Evolutionary conservation across 2,888 invertebrate species (phyloP), one percentile per base, ranked within the genome.

Genomic region (Stenodera caucasica): DNA sequence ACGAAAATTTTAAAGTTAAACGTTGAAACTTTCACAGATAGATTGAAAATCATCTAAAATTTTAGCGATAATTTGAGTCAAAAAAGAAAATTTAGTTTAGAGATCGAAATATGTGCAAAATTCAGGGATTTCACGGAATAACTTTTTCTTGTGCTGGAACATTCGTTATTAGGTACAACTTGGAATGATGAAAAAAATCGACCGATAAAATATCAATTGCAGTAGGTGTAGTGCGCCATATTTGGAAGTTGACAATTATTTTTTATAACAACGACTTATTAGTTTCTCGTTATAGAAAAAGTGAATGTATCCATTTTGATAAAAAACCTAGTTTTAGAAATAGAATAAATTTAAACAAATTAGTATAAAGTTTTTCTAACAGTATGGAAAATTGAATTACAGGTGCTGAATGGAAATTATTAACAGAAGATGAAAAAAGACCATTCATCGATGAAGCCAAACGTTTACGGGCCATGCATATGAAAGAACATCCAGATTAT

Each of bases 381-480:
- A 14, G 15, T 18, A 18, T 40, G 4, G 9, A 18, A 15, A 18
- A 51, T 57, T 63, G 63, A 51, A 57, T 77, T 81, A 9, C 81
- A 92, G 90, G 97, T 69, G 95, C 96, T 12, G 96, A 97, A 84
- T 98, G 98, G 98, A 98, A 98, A 80, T 84, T 93, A 55, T 84
- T 98, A 49, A 89, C 92, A 2, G 98, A 98, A 82, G 90, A 93
- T 70, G 96, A 96, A 77, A 98, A 98, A 82, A 85, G 97, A 75
- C 97, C 97, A 26, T 98, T 97, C 83, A 98, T 98, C 70, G 98
- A 98, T 80, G 97, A 98, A 79, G 97, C 98, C 12, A 98, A 98
- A 80, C 86, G 97, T 65, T 86, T 98, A 71, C 85, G 97, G 50
- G 92, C 93, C 18, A 89, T 92, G 87, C 94, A 97, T 85, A 97